These are phyloP conservation scores for Hippocampus kuda DNA, from an alignment of 2,797 vertebrate species.

Conservation along the genomic window DNA sequence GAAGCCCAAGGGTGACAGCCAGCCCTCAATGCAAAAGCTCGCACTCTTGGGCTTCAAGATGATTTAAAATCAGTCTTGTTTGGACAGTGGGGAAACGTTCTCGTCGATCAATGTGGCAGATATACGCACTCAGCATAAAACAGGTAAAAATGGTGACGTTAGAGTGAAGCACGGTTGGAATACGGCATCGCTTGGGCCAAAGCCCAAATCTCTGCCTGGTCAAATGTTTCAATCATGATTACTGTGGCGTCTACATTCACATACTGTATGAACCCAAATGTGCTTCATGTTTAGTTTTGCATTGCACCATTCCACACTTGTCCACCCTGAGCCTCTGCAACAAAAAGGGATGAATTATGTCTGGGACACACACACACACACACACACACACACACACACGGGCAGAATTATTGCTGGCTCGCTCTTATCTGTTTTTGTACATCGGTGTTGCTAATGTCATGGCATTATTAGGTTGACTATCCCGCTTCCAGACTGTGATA, in stretches of 20 bases:
- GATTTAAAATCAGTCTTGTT: background rate
- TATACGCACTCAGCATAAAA: too few relatives aligned
- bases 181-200: background rate
- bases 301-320: too few relatives aligned
- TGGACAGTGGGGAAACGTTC: background rate
- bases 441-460: constrained; percentile 59
- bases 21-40: background rate
- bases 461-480: constrained; percentile 52
- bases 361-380: constrained; percentile 37
- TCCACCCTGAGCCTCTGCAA: background rate
- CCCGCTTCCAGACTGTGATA: constrained; percentile 47
- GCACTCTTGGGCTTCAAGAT: background rate
- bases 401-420: constrained; percentile 41
- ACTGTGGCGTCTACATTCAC: background rate
- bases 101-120: too few relatives aligned
- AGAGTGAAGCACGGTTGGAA: constrained; percentile 13
- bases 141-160: too few relatives aligned
- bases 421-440: constrained; percentile 38
- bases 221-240: background rate
- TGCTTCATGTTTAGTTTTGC: too few relatives aligned
- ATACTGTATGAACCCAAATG: too few relatives aligned
- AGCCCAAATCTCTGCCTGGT: background rate
- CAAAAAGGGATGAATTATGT: constrained; percentile 57
- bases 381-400: constrained; percentile 2
- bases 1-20: constrained; percentile 38